Percentiles rank a stretch among this genome's conserved stretches.
Conservation (phyloP, 2,888 invertebrate species). For the Sceliomorpha sp. region DNA sequence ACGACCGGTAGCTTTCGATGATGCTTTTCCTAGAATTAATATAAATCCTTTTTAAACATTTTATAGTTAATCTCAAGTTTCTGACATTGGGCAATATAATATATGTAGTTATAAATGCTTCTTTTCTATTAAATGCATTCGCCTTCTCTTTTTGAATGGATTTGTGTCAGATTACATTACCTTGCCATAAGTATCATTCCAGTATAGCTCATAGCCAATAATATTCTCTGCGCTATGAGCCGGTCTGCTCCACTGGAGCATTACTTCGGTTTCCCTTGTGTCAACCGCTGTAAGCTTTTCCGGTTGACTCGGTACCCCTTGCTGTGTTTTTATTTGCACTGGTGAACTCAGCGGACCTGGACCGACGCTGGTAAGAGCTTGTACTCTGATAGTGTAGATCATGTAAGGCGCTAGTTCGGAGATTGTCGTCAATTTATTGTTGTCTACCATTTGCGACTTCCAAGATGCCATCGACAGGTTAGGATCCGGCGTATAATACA, state of each 20-base stretch:
- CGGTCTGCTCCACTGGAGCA: conserved; percentile 95
- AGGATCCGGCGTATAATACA: conserved; percentile 96
- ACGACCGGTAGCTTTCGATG: conserved; percentile 91
- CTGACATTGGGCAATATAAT: too few relatives aligned
- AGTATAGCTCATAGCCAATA: conserved; percentile 96
- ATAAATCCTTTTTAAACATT: too few relatives aligned
- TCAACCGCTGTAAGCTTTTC: conserved; percentile 92
- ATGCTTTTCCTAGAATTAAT: conserved; percentile 90
- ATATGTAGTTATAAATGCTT: too few relatives aligned
- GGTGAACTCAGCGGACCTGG: conserved; percentile 96
- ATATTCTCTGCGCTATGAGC: conserved; percentile 95
- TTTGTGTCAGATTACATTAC: conserved; percentile 63
- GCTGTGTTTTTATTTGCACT: conserved; percentile 99
- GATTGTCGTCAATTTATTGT: conserved; percentile 94
- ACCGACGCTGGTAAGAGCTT: conserved; percentile 96
- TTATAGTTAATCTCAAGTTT: too few relatives aligned
- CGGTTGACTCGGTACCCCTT: conserved; percentile 99
- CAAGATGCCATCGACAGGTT: conserved; percentile 93
- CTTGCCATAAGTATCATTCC: conserved; percentile 97
- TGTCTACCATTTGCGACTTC: conserved; percentile 96
- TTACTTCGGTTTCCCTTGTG: conserved; percentile 94
- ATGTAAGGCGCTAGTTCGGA: conserved; percentile 94
- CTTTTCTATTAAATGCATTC: too few relatives aligned
- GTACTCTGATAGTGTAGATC: conserved; percentile 96
- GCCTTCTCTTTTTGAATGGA: too few relatives aligned